A percentile compares a stretch with the other conserved stretches of the same genome.
These are phyloP conservation scores for Melanerpes aurifrons DNA, from an alignment of 2,113 vertebrate species.

Conservation along the genomic window DNA sequence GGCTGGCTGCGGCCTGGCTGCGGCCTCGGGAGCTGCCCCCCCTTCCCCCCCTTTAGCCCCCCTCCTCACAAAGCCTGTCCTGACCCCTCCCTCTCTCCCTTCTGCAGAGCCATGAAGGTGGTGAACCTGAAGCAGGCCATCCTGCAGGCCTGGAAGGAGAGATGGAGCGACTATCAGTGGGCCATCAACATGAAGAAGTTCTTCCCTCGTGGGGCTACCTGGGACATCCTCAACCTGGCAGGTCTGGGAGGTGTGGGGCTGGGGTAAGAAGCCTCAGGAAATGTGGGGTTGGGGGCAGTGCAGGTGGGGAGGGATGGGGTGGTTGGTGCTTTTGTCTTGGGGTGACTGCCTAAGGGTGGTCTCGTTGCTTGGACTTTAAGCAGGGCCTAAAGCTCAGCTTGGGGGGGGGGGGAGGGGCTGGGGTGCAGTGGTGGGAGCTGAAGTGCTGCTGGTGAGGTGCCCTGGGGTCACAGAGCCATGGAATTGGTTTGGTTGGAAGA, in stretches of 20 bases:
- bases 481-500: not conserved
- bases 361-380: not conserved
- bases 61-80: not conserved
- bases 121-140: conserved; percentile 97
- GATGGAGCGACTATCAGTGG: conserved; percentile 98
- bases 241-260: conserved; percentile 67
- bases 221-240: conserved; percentile 96
- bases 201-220: conserved; percentile 93
- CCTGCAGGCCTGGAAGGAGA: conserved; percentile 96
- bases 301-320: not conserved
- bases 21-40: not conserved
- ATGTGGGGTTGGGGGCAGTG: not conserved
- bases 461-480: accelerated
- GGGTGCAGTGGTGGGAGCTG: accelerated
- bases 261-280: too few species aligned
- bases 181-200: conserved; percentile 97
- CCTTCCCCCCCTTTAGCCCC: not conserved
- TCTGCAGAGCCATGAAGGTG: conserved; percentile 85
- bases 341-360: too few species aligned
- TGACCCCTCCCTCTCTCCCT: not conserved
- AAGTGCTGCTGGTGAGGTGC: not conserved
- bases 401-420: not conserved
- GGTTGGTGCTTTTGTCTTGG: not conserved
- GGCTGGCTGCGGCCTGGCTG: not conserved
- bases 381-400: not conserved